Evolutionary conservation across 2,797 vertebrate species (phyloP).

Genomic region (Catamblyrhynchus diadema): DNA sequence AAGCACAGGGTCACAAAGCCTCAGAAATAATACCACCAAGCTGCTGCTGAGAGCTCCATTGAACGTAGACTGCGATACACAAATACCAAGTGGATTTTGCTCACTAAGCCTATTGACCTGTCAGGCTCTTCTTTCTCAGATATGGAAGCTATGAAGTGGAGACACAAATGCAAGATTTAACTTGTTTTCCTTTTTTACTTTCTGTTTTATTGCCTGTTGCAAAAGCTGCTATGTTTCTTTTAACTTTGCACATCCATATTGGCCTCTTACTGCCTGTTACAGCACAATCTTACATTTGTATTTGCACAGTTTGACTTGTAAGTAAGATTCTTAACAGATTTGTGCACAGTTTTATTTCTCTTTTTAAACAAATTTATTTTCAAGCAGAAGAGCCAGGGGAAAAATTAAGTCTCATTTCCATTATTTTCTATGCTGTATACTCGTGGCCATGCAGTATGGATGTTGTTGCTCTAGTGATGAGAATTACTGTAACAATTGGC

Average conservation of each 20-base stretch:
- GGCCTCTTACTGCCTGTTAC: constrained; percentile 66
- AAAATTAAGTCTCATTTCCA: background rate
- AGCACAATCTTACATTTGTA: constrained; percentile 56
- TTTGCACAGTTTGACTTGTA: constrained; percentile 59
- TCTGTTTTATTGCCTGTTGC: constrained; percentile 72
- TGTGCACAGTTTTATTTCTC: constrained; percentile 6
- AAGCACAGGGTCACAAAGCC: constrained; percentile 79
- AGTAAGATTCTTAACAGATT: constrained; percentile 58
- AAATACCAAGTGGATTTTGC: constrained; percentile 60
- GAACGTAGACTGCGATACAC: constrained; percentile 64
- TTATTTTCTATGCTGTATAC: constrained; percentile 1
- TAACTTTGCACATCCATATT: constrained; percentile 74
- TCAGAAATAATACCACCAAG: constrained; percentile 72
- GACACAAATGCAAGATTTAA: constrained; percentile 69
- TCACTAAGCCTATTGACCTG: constrained; percentile 60
- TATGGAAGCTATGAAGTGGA: constrained; percentile 74
- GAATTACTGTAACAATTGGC: constrained; percentile 25
- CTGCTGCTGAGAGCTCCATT: constrained; percentile 79
- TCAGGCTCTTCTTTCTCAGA: constrained; percentile 71
- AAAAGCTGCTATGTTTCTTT: constrained; percentile 75
- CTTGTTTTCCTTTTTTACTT: constrained; percentile 62
- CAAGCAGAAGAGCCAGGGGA: background rate
- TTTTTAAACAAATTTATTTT: background rate
- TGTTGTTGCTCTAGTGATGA: background rate
- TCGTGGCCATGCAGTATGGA: background rate